phyloP scores from a whole-genome alignment of 2,113 vertebrate genomes.

The Malurus elegans region DNA sequence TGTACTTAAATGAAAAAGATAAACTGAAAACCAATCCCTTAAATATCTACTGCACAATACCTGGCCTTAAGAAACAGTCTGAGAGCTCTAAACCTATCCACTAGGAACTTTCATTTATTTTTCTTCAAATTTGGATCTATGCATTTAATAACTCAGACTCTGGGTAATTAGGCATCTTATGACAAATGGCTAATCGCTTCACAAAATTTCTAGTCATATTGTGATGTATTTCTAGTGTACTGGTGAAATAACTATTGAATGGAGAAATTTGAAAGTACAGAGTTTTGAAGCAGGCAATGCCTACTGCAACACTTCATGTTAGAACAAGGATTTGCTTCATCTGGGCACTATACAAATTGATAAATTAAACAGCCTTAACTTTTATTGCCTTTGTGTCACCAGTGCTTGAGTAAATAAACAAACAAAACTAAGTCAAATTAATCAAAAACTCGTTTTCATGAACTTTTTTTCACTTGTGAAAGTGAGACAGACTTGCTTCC shows the following conservation, averaged over 20 bases:
- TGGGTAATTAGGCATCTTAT: background rate
- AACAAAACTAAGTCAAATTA: background rate
- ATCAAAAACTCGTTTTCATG: background rate
- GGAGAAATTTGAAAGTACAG: background rate
- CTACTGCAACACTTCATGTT: background rate
- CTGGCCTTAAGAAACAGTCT: background rate
- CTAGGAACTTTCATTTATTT: background rate
- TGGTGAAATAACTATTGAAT: background rate
- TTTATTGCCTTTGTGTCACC: background rate
- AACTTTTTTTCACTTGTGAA: background rate
- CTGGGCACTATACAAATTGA: background rate
- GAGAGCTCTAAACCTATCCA: background rate
- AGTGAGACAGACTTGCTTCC: background rate
- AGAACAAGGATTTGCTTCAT: background rate
- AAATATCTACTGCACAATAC: background rate
- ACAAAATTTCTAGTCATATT: background rate
- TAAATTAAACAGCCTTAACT: background rate
- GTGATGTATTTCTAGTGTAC: background rate
- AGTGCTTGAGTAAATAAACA: background rate
- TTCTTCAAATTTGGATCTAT: background rate
- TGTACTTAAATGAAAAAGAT: background rate
- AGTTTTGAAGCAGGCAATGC: background rate
- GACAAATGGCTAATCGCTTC: background rate
- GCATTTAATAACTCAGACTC: constrained; percentile 2
- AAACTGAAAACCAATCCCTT: background rate